Evolutionary conservation across 2,113 vertebrate species (phyloP).

Genomic region (Nematolebias whitei): DNA sequence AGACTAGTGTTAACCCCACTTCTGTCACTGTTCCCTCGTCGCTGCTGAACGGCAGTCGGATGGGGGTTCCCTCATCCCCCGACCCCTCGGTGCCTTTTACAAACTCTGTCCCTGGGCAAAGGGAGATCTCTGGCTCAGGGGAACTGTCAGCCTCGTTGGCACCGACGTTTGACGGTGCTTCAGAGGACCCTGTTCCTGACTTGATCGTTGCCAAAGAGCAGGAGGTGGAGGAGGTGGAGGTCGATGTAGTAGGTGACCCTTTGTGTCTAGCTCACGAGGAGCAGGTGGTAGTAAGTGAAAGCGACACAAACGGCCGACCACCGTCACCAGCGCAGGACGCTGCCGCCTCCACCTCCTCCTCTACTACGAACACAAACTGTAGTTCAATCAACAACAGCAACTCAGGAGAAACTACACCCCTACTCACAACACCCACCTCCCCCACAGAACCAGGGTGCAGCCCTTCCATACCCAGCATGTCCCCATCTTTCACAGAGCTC

Average conservation of each 20-base stretch:
- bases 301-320: constrained; percentile 72
- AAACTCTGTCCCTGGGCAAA: constrained; percentile 85
- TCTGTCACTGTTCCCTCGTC: constrained; percentile 75
- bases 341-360: constrained; percentile 40
- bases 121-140: constrained; percentile 69
- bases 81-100: constrained; percentile 96
- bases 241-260: constrained; percentile 89
- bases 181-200: constrained; percentile 79
- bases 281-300: constrained; percentile 79
- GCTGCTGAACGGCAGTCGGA: constrained; percentile 88
- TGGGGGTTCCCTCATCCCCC: constrained; percentile 80
- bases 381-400: constrained; percentile 76
- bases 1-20: constrained; percentile 82
- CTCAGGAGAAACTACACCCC: constrained; percentile 86
- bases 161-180: constrained; percentile 28
- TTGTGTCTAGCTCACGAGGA: constrained; percentile 85
- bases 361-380: constrained; percentile 50
- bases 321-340: constrained; percentile 60
- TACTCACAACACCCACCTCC: constrained; percentile 73
- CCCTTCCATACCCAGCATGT: constrained; percentile 58
- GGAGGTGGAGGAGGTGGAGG: constrained; percentile 89
- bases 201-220: constrained; percentile 86
- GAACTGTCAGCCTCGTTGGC: constrained; percentile 47
- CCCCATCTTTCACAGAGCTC: constrained; percentile 87
- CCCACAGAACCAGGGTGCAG: constrained; percentile 78